phyloP scores from a whole-genome alignment of 92 coral and sea anemone genomes.

The Anthopleura xanthogrammica region DNA sequence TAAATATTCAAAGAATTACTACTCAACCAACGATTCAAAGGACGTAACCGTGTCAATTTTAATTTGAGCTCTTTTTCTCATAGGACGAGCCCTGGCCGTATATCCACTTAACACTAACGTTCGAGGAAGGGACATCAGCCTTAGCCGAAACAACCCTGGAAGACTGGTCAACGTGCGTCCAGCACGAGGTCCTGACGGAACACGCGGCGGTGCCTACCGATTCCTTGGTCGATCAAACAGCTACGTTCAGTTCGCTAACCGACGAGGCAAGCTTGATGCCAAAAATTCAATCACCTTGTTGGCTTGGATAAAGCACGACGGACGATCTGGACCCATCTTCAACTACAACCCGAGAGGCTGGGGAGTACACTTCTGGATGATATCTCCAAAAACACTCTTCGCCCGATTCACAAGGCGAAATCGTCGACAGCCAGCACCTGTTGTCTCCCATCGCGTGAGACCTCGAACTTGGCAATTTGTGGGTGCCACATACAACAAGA shows the following conservation, averaged over 20 bases:
- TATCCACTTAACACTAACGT: not conserved
- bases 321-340: not conserved
- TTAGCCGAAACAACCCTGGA: not conserved
- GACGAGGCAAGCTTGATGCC: too few species aligned
- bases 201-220: conserved; percentile 51
- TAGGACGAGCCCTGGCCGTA: conserved; percentile 9
- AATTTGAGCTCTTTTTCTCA: too few species aligned
- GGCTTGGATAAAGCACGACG: too few species aligned
- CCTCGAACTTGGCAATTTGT: conserved; percentile 55
- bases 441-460: conserved; percentile 1
- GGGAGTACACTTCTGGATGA: conserved; percentile 78
- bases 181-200: conserved; percentile 49
- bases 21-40: too few species aligned
- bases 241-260: too few species aligned
- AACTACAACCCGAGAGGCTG: conserved; percentile 29
- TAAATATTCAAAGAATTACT: too few species aligned
- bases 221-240: conserved; percentile 30
- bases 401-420: conserved; percentile 60
- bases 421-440: conserved; percentile 25
- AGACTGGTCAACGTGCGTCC: conserved; percentile 32
- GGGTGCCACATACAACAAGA: conserved; percentile 55
- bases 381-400: conserved; percentile 46
- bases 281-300: too few species aligned
- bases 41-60: too few species aligned
- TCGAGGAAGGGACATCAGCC: conserved; percentile 32